Conservation (phyloP, 2,888 invertebrate genomes). For the Temnothorax ravouxi region DNA sequence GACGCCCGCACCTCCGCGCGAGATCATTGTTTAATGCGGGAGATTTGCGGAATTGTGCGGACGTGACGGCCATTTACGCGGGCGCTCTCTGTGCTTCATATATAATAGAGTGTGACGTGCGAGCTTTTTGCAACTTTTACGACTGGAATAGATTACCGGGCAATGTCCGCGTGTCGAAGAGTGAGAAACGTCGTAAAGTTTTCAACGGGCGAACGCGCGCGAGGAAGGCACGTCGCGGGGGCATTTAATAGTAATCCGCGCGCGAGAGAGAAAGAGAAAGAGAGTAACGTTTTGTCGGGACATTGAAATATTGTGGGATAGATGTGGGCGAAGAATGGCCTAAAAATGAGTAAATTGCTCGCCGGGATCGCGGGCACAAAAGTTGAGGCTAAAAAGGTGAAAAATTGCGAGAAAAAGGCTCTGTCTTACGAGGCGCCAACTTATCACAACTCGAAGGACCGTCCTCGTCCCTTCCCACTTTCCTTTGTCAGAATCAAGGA, state of each 20-base stretch:
- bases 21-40: slow-evolving; percentile 35
- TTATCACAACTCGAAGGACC: slow-evolving; percentile 77
- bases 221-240: slow-evolving; percentile 23
- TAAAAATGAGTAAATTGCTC: slow-evolving; percentile 76
- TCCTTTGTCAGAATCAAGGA: slow-evolving; percentile 78
- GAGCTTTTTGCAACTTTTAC: slow-evolving; percentile 44
- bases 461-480: slow-evolving; percentile 68
- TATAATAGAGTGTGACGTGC: slow-evolving; percentile 31
- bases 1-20: slow-evolving; percentile 12
- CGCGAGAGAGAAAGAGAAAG: background rate
- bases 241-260: slow-evolving; percentile 36
- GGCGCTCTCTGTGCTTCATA: slow-evolving; percentile 11
- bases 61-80: slow-evolving; percentile 41
- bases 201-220: slow-evolving; percentile 33
- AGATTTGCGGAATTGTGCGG: slow-evolving; percentile 45
- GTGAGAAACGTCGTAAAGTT: slow-evolving; percentile 41
- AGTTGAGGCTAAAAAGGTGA: slow-evolving; percentile 76
- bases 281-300: slow-evolving; percentile 44
- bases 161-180: slow-evolving; percentile 15
- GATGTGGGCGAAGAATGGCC: slow-evolving; percentile 48
- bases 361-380: slow-evolving; percentile 64
- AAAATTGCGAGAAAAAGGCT: slow-evolving; percentile 76
- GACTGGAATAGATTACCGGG: slow-evolving; percentile 31
- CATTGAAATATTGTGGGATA: slow-evolving; percentile 54
- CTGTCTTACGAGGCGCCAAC: slow-evolving; percentile 72